Percentiles rank a stretch among this genome's conserved stretches.
Conservation (phyloP, 2,797 vertebrate species). For the Phataginus tricuspis region DNA sequence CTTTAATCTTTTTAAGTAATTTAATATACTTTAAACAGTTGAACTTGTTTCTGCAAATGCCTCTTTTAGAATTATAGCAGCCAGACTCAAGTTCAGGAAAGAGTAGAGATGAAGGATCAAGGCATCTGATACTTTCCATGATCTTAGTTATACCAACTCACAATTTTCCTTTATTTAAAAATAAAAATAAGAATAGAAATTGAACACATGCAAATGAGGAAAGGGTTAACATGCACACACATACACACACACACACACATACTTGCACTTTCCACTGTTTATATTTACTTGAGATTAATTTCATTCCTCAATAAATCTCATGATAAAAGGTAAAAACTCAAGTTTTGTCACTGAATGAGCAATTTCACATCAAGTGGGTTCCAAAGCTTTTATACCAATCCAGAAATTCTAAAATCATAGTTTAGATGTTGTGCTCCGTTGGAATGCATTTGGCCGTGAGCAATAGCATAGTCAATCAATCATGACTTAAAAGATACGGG, state of each 20-base stretch:
- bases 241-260: too few species aligned
- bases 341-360: neutral
- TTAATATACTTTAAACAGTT: constrained; percentile 9
- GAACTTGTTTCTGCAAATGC: constrained; percentile 16
- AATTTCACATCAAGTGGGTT: neutral
- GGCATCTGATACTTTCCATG: neutral
- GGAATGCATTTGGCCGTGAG: neutral
- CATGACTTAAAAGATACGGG: neutral
- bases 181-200: neutral
- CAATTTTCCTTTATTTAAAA: neutral
- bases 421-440: neutral
- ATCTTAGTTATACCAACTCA: neutral
- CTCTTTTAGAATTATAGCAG: constrained; percentile 25
- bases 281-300: constrained; percentile 34
- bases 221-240: neutral
- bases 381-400: neutral
- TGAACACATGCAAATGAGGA: neutral
- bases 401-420: neutral
- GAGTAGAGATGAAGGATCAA: neutral
- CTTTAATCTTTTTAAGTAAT: constrained; percentile 9
- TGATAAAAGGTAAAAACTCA: neutral
- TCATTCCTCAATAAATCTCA: neutral
- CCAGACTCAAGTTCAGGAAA: neutral
- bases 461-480: neutral
- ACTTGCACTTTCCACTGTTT: neutral